A percentile compares a stretch with the other conserved stretches of the same genome.
These are phyloP conservation scores for Ophion obscuratus DNA, from an alignment of 2,888 invertebrate species.

Conservation along the genomic window DNA sequence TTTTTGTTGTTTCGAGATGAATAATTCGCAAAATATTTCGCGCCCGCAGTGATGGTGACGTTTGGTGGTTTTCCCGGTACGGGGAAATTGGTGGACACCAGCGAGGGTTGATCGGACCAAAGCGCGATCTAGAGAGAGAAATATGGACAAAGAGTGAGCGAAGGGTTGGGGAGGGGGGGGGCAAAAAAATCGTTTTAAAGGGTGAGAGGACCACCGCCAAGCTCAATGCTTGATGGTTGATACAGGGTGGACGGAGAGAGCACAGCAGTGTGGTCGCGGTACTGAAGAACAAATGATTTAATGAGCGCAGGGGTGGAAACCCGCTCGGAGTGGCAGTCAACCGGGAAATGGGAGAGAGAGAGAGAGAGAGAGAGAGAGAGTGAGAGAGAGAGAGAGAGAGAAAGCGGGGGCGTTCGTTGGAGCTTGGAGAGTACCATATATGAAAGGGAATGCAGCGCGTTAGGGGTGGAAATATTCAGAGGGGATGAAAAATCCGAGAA, in stretches of 20 bases:
- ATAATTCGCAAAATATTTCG: constrained; percentile 57
- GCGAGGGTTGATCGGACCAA: constrained; percentile 49
- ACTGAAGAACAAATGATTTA: constrained; percentile 79
- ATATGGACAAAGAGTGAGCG: constrained; percentile 31
- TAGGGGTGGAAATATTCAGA: constrained; percentile 40
- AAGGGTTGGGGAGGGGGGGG: background rate
- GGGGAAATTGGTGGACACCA: background rate
- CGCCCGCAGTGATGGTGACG: constrained; percentile 13
- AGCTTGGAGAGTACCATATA: background rate
- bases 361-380: constrained; percentile 17
- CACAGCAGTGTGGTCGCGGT: constrained; percentile 60
- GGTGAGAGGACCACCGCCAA: constrained; percentile 48
- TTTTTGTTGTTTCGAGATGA: constrained; percentile 28
- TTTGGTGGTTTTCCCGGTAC: constrained; percentile 34
- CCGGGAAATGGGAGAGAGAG: constrained; percentile 70
- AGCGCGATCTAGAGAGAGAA: constrained; percentile 28
- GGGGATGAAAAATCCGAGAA: constrained; percentile 41
- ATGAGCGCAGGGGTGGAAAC: constrained; percentile 78
- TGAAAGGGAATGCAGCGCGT: no score
- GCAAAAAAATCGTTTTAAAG: constrained; percentile 37
- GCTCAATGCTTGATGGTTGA: constrained; percentile 59
- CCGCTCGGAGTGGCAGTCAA: constrained; percentile 76
- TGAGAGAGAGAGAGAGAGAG: constrained; percentile 30
- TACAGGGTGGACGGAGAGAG: constrained; percentile 60
- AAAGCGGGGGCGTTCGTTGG: constrained; percentile 25